phyloP scores from a whole-genome alignment of 2,888 invertebrate species.

The Macropis europaea region DNA sequence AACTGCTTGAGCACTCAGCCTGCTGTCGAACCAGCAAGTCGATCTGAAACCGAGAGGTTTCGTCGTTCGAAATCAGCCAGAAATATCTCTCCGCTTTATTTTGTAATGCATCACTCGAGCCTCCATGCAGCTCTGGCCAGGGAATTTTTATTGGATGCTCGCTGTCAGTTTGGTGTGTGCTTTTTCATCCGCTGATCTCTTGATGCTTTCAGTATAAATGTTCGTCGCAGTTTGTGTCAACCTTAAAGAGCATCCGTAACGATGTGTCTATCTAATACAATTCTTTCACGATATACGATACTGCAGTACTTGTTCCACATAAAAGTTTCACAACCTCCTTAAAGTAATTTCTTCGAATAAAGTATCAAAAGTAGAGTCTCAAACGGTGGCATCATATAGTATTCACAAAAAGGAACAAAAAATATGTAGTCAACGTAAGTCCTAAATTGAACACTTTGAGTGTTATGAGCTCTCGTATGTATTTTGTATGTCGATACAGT shows the following conservation, averaged over 20 bases:
- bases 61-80: slow-evolving; percentile 14
- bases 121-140: neutral
- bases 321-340: neutral
- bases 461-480: too few species aligned
- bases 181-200: neutral
- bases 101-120: neutral
- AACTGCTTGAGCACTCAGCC: slow-evolving; percentile 13
- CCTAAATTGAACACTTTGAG: too few species aligned
- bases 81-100: slow-evolving; percentile 10
- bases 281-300: too few species aligned
- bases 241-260: neutral
- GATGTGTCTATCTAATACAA: neutral
- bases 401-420: too few species aligned
- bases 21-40: slow-evolving; percentile 1
- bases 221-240: neutral
- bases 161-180: neutral
- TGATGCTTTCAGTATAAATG: neutral
- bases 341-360: too few species aligned
- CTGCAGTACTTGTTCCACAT: too few species aligned
- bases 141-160: neutral
- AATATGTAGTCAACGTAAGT: too few species aligned
- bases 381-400: too few species aligned
- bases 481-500: too few species aligned
- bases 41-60: slow-evolving; percentile 2
- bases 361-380: too few species aligned